phyloP scores from a whole-genome alignment of 2,888 invertebrate genomes.

The Taphrorychus bicolor region DNA sequence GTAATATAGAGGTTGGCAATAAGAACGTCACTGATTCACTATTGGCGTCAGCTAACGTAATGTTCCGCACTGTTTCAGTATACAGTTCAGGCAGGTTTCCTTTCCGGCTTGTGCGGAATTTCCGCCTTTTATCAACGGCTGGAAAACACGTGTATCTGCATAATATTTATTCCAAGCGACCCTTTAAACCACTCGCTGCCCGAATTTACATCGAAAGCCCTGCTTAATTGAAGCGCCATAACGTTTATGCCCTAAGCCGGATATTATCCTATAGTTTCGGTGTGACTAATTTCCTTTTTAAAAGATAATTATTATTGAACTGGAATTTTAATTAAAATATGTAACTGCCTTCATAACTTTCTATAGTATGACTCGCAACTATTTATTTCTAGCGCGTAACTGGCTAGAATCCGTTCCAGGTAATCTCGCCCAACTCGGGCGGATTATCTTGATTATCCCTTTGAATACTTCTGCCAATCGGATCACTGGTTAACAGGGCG shows the following conservation, averaged over 20 bases:
- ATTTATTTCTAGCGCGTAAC: not conserved
- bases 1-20: not conserved
- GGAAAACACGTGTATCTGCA: constrained; percentile 38
- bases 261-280: constrained; percentile 8
- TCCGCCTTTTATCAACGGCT: constrained; percentile 38
- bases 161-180: constrained; percentile 26
- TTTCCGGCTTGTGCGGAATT: constrained; percentile 36
- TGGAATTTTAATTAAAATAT: not conserved
- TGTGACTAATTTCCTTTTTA: no score
- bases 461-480: constrained; percentile 57
- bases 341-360: not conserved
- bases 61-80: constrained; percentile 39
- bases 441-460: constrained; percentile 56
- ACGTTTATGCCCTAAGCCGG: constrained; percentile 8
- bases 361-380: not conserved
- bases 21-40: constrained; percentile 9
- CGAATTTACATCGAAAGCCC: constrained; percentile 12
- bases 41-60: constrained; percentile 20
- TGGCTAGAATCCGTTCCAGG: constrained; percentile 42
- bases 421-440: constrained; percentile 43
- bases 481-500: constrained; percentile 54
- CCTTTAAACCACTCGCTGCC: constrained; percentile 13
- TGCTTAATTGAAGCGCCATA: constrained; percentile 6
- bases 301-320: no score
- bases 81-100: constrained; percentile 39